Evolutionary conservation across 1,140 invertebrate genomes (phyloP), one percentile per base, ranked within the genome.

Genomic region (Nasonia vitripennis): DNA sequence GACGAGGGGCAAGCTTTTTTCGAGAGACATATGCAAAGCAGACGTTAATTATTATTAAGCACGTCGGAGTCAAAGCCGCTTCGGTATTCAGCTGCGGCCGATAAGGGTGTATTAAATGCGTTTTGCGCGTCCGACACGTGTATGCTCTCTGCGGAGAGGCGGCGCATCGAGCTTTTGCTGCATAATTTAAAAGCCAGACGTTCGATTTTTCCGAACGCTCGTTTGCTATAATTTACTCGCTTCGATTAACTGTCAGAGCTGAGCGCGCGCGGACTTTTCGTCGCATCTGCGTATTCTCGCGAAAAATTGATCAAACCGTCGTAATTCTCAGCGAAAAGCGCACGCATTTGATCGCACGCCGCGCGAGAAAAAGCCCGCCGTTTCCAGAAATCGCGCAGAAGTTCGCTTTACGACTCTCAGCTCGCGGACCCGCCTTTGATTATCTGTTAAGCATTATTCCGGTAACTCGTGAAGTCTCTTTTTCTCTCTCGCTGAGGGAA

Each of bases 371-470:
- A 34, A 34, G 2, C 34, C 34, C 9, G 20, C n/a, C 6, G 27
- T 34, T 71, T 71, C 31, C 68, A 11, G 23, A 34, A 71, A 71
- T 27, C 68, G 68, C 68, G 68, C 68, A 71, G 68, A 27, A 71
- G 68, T 2, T 11, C 68, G 27, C 23, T 62, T 77, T 77, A 77
- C 75, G 75, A 51, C 20, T 23, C 37, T 77, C 11, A 27, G 27
- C 11, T 62, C 2, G 20, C 55, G 20, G 75, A 9, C 20, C 41
- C 41, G 41, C 55, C 75, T 77, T 77, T 77, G 75, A 77, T 77
- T 77, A 77, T 48, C 75, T 77, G 75, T 77, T 77, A 77, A 77
- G 75, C 20, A 77, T 77, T 77, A 48, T 77, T 23, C 70, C 70
- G n/a, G 31, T 14, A 74, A 55, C 51, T 55, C 12, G 51, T 55